phyloP scores from a whole-genome alignment of 2,113 vertebrate species.

The Grammomys dolichurus region DNA sequence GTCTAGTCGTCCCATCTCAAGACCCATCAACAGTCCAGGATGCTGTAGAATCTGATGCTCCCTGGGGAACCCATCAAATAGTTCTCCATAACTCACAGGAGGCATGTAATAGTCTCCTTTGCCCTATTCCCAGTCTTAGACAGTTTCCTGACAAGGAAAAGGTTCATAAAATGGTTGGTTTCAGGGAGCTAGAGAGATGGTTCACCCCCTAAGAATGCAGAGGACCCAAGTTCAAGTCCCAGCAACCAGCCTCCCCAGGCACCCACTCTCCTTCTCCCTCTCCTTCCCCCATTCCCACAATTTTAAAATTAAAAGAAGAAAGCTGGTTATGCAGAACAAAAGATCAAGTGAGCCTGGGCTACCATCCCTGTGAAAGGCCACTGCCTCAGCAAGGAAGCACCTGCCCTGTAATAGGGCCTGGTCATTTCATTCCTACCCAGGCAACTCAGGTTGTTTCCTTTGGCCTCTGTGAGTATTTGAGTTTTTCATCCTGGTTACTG shows the following conservation, averaged over 20 bases:
- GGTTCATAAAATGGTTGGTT: not conserved
- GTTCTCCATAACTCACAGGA: not conserved
- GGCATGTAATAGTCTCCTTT: not conserved
- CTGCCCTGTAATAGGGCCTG: not conserved
- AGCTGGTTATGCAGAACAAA: not conserved
- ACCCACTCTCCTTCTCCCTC: not conserved
- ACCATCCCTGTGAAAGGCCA: not conserved
- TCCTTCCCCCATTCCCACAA: not conserved
- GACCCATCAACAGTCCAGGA: not conserved
- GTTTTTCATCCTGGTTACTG: slow-evolving; percentile 63
- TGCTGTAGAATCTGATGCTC: not conserved
- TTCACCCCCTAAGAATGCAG: not conserved
- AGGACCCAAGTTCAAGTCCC: not conserved
- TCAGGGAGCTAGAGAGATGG: not conserved
- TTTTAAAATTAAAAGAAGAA: not conserved
- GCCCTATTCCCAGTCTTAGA: not conserved
- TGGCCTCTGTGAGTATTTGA: slow-evolving; percentile 6
- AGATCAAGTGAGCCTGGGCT: not conserved
- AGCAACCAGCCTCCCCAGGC: not conserved
- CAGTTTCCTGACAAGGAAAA: slow-evolving; percentile 23
- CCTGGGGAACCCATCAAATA: not conserved
- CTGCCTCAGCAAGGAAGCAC: not conserved
- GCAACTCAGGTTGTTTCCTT: not conserved
- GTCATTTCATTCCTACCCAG: not conserved
- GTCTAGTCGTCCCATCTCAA: not conserved